Evolutionary conservation across 2,888 invertebrate species (phyloP), one percentile per base, ranked within the genome.

Genomic region (Ophion ventricosus): DNA sequence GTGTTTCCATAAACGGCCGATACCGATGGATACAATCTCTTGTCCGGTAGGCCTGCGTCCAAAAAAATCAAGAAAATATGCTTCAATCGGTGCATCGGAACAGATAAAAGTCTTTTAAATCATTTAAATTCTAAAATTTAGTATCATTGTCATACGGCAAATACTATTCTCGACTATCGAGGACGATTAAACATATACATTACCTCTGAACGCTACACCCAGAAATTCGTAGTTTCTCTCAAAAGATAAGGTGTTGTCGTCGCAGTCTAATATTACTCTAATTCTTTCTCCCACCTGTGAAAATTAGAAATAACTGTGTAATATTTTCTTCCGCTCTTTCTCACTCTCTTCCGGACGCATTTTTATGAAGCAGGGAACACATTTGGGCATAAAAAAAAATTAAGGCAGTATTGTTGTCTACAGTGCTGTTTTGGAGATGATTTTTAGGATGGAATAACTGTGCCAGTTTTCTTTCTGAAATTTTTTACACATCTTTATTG

Each of bases 1-100:
- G 99, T 99, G 93, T 99, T 99, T 84, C 99, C 99, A 94, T 99
- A 99, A 14, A 99, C 99, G 83, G 99, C 99, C 70, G 99, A 99
- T 75, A 99, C 98, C 84, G 99, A 97, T 84, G 99, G 99, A 94
- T 97, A 99, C 76, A 99, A 95, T 93, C 96, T 97, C 93, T 98
- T 98, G 92, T 97, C 97, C 79, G 99, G 99, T 93, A 99, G 95
- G 89, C 98, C 97, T 97, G 93, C 79, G 23, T 11, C 10, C 20
- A 10, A 49, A 11, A 49, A 14, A 49, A 49, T 49, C 49, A 17
- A 14, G 8, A 57, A 7, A 23, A 23, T 57, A 23, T 10, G 57
- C 2, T 57, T 23, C 1, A 57, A 57, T 57, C 23, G 20, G 20
- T 23, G 23, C 20, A 10, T 20, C 57, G 10, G 57, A 57, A 17